Base-by-base conservation (phyloP, 2,113 vertebrate species). In the Datnioides undecimradiatus region DNA sequence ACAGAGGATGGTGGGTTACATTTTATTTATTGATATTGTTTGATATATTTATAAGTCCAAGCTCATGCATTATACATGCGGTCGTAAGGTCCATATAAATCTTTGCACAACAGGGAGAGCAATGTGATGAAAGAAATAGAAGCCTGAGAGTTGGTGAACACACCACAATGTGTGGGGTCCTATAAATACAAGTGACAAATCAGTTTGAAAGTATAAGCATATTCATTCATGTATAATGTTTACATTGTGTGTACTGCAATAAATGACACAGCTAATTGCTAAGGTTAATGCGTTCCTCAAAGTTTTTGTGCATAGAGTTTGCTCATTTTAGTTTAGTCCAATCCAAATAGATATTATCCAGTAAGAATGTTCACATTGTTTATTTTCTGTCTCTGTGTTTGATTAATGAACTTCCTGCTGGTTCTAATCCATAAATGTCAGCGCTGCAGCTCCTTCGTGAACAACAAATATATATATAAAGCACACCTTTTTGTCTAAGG, bases 1-100 rank as follows among this genome's bases (percentile, higher is more conserved):
- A 88, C 74, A 64, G 25, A 79, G 63, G 49, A 71, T 41, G 86
- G 73, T 36, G 19, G 81, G 76, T 82, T 68, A 63, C 59, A 48
- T 83, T 90, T 86, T 88, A 88, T 90, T 91, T 90, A 91, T 88
- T 90, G 85, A 93, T 91, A 86, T 70, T 82, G 85, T 79, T 83
- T 88, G 82, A 91, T 91, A 76, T 87, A 91, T 89, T 91, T 86
- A 87, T 88, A 88, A 82, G 73, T 78, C 76, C 33, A 27, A 2
- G 49, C 71, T 77, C 76, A 90, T 93, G 78, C 55, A 92, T 91
- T 87, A 90, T 85, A 73, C 88, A 91, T 84, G 79, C 41, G 70
- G 71, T 85, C 83, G 82, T 87, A 51, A 71, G 87, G 83, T 84
- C 78, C 12, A 2, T 74, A 83, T 91, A 90, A 93, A 91, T 91